These are phyloP conservation scores for Sciurus carolinensis DNA, from an alignment of 2,797 vertebrate genomes.

Conservation along the genomic window DNA sequence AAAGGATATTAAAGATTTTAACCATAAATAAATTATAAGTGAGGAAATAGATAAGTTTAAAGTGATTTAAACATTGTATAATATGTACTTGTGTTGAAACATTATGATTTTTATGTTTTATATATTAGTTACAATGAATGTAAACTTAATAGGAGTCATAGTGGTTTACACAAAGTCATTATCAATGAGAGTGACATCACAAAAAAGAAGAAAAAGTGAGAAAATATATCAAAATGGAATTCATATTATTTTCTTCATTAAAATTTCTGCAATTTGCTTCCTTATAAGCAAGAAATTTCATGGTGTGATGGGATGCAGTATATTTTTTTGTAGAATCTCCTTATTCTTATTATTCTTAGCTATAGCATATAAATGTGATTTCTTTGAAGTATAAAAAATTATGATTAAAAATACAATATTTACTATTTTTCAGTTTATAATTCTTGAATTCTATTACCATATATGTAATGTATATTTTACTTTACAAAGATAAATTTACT, in stretches of 20 bases:
- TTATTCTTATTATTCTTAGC: neutral
- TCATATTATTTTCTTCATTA: neutral
- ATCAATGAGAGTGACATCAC: neutral
- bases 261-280: neutral
- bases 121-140: neutral
- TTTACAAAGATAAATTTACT: no score
- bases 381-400: conserved; percentile 38
- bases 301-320: neutral
- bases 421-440: conserved; percentile 6
- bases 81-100: neutral
- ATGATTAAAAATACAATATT: neutral
- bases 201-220: neutral
- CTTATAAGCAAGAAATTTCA: neutral
- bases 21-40: neutral
- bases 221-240: neutral
- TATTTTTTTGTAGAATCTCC: neutral
- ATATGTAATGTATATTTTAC: no score
- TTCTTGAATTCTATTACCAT: neutral
- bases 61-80: neutral
- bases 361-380: neutral
- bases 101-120: neutral
- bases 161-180: neutral
- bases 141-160: neutral
- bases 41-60: neutral
- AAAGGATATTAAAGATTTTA: neutral